Conservation (phyloP, 1,140 invertebrate genomes). For the Tetraneura akinire region DNA sequence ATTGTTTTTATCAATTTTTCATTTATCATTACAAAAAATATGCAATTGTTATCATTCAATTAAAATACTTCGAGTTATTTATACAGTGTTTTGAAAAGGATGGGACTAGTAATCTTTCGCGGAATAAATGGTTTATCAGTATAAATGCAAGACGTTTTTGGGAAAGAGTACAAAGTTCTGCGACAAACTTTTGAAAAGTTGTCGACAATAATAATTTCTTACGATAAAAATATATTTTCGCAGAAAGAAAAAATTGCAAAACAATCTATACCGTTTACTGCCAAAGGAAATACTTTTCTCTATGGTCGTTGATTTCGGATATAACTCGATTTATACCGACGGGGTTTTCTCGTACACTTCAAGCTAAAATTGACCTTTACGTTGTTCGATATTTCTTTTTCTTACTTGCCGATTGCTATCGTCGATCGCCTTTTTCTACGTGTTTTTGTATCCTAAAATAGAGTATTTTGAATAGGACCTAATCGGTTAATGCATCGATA, state of each 20-base stretch:
- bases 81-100: constrained; percentile 8
- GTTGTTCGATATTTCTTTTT: constrained; percentile 19
- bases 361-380: constrained; percentile 22
- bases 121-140: neutral
- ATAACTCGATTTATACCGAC: constrained; percentile 30
- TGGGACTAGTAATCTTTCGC: neutral
- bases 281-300: constrained; percentile 28
- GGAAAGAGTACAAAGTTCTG: neutral
- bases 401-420: neutral
- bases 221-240: neutral
- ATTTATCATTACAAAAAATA: neutral
- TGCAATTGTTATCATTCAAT: neutral
- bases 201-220: constrained; percentile 19
- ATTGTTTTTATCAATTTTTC: neutral
- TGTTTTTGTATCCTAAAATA: neutral
- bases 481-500: neutral
- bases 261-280: constrained; percentile 27
- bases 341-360: neutral
- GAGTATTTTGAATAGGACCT: neutral
- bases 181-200: constrained; percentile 26
- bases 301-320: constrained; percentile 23
- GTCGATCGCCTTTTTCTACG: neutral
- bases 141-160: neutral
- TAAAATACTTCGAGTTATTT: constrained; percentile 6
- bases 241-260: neutral